Evolutionary conservation across 2,113 vertebrate genomes (phyloP), one percentile per base, ranked within the genome.

Genomic region (Syrmaticus mikado): DNA sequence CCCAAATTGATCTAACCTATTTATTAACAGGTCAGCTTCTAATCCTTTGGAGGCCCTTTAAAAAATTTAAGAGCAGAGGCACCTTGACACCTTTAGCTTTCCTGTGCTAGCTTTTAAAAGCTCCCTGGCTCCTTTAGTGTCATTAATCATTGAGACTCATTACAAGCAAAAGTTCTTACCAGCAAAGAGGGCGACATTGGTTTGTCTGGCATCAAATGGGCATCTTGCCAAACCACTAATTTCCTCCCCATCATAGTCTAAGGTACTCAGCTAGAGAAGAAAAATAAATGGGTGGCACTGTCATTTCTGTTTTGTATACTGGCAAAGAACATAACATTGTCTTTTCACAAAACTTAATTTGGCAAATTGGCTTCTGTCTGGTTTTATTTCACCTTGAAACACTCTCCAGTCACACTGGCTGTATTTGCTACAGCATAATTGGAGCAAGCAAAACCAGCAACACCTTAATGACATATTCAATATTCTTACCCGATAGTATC

Each of bases 171-270:
- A 95, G 95, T 98, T 96, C 98, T 97, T 98, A 99, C 99, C 99
- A 95, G 99, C 99, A 96, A 99, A 99, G 82, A 99, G 99, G 95
- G 99, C 99, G 89, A 99, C 99, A 34, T 99, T 99, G 98, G 99
- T 99, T 98, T 99, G 99, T 98, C 98, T 99, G 97, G 99, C 98
- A 98, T 99, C 99, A 97, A 99, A 99, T 8, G 99, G 99, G 98
- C 99, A 99, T 68, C 99, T 98, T 92, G 99, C 99, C 98, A 99
- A 97, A 82, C 99, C 99, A 93, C 98, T 99, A 97, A 99, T 99
- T 98, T 99, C 99, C 96, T 99, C 99, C 74, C 99, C 99, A 90
- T 99, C 99, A 97, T 99, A 99, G 97, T 99, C 99, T 76, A 99
- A 98, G 97, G 99, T 99, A 98, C 98, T 99, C 98, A 99, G 96